Evolutionary conservation across 2,888 invertebrate species (phyloP), one percentile per base, ranked within the genome.

Genomic region (Entomobrya multifasciata): DNA sequence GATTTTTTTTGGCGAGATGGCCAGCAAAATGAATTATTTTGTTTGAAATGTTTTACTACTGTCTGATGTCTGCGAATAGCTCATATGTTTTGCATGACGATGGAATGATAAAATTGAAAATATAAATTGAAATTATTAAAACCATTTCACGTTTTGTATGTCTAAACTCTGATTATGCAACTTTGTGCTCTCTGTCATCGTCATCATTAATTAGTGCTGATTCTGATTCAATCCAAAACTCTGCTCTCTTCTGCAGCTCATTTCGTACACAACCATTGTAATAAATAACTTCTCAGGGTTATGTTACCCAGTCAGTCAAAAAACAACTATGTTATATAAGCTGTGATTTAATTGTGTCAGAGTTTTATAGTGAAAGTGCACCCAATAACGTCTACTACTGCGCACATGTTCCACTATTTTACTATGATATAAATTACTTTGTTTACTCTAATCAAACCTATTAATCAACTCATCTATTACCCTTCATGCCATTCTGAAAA

Each of bases 201-300:
- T 72, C 70, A 72, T 49, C 25, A 72, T 72, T 72, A 72, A 72
- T 72, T 72, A 72, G 70, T 49, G 70, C 47, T 72, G 49, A 49
- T 49, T 25, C 47, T 72, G 49, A 49, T 49, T 25, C 25, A 49
- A 49, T 22, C 70, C 47, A 27, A 72, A 72, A 47, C 27, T 25
- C 36, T 36, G 36, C 36, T 36, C 36, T 8, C 36, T 8, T 36
- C 36, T 6, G 4, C 36, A 36, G 5, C 36, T 4, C 8, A 36
- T 72, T 49, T 13, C 49, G 2, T 49, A 25, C 47, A 11, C 3
- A 20, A 60, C n/a, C 17, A n/a, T 52, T 17, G 17, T 52, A n/a
- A 65, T 30, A 65, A 36, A 25, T 25, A 72, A 49, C 22, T 3
- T 47, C 49, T 47, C 70, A 72, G 70, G 70, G 67, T 67, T 67